phyloP scores from a whole-genome alignment of 1,140 invertebrate genomes.

The Piezodorus guildinii region DNA sequence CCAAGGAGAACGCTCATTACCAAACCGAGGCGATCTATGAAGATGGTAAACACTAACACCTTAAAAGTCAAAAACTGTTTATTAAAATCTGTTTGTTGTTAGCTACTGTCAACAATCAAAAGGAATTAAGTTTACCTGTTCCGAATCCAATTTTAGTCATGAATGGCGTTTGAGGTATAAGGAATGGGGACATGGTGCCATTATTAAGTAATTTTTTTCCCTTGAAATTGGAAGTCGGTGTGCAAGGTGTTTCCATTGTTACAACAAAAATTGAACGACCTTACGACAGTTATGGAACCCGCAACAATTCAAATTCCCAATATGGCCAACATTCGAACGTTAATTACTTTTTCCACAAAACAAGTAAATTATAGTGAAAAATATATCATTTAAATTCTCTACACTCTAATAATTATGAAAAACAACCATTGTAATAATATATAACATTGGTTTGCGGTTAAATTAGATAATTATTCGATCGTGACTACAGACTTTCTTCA shows the following conservation, averaged over 20 bases:
- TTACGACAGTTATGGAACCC: too few relatives aligned
- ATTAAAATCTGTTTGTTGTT: slow-evolving; percentile 5
- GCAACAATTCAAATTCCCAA: too few relatives aligned
- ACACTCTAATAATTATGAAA: too few relatives aligned
- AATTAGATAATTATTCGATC: too few relatives aligned
- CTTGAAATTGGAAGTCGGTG: background rate
- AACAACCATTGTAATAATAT: too few relatives aligned
- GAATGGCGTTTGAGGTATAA: slow-evolving; percentile 55
- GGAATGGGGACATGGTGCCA: slow-evolving; percentile 31
- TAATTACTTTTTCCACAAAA: too few relatives aligned
- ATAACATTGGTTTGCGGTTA: too few relatives aligned
- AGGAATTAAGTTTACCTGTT: slow-evolving; percentile 43
- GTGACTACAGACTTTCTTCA: too few relatives aligned
- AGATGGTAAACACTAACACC: slow-evolving; percentile 66
- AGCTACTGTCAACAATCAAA: slow-evolving; percentile 11
- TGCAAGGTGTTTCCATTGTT: slow-evolving; percentile 1
- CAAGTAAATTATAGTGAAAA: too few relatives aligned
- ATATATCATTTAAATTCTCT: too few relatives aligned
- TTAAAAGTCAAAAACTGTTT: slow-evolving; percentile 32
- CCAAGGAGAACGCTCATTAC: slow-evolving; percentile 58
- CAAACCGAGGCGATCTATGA: slow-evolving; percentile 52
- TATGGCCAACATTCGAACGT: too few relatives aligned
- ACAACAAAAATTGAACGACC: too few relatives aligned
- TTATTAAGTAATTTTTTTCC: background rate
- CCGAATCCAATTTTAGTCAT: slow-evolving; percentile 59